Evolutionary conservation across 2,888 invertebrate species (phyloP), one percentile per base, ranked within the genome.

Genomic region (Xanthorhoe spadicearia): DNA sequence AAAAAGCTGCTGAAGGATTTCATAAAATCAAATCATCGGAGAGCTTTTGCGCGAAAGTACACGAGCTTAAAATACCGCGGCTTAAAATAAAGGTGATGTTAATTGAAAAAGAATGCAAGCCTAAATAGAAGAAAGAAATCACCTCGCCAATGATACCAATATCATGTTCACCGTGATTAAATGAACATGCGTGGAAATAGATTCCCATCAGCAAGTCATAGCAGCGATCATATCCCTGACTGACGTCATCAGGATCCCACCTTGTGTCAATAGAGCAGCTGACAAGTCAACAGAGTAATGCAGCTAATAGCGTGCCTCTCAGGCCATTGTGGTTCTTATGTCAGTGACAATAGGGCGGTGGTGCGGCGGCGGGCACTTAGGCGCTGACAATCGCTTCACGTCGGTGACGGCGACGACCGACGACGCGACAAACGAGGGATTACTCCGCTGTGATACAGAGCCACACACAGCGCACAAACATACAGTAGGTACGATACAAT

Each of bases 391-490:
- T 61, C 54, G 61, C 49, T 61, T 50, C n/a, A 55, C 49, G 48
- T 50, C 55, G 49, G 48, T 53, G 4, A 35, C 15, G 55, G n/a
- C 61, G 56, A 7, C 56, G 43, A 23, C n/a, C n/a, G n/a, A n/a
- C n/a, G 46, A 46, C 46, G 38, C 38, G 55, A 19, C 55, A 53
- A 53, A 61, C 60, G 48, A 61, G 62, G 43, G 62, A 56, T 62
- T 55, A 61, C 49, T 55, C 54, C 28, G 18, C 17, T 17, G 54
- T 15, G 61, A 61, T 35, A 32, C 32, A 0, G 17, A n/a, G 48
- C 49, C 61, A 61, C 54, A 61, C 61, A 61, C 54, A 61, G 54
- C 15, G 48, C 17, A 13, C 17, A 6, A 5, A 1, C 48, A 17
- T 3, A 5, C 48, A 48, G 48, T 23, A 23, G 23, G 23, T 17